phyloP scores from a whole-genome alignment of 92 coral and sea anemone species.

The Parazoanthus swiftii region DNA sequence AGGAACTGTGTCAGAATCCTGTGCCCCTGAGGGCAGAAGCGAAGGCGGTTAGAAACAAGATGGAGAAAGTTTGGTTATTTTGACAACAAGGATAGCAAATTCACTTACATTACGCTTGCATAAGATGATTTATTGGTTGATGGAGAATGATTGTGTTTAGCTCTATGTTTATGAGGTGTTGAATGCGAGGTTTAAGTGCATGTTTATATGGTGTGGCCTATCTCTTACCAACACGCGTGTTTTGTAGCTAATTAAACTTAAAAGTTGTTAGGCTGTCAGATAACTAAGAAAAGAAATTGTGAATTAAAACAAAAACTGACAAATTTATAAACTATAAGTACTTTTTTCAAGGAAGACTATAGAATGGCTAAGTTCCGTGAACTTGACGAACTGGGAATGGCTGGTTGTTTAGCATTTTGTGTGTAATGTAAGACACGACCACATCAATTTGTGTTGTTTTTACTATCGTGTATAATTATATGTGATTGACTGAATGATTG shows the following conservation, averaged over 20 bases:
- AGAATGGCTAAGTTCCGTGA: too few species aligned
- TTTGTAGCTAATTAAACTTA: background rate
- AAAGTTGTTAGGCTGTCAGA: background rate
- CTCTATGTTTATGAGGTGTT: background rate
- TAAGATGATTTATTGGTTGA: background rate
- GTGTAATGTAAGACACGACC: too few species aligned
- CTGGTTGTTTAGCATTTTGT: too few species aligned
- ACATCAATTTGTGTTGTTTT: too few species aligned
- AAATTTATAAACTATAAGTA: too few species aligned
- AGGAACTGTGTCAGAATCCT: constrained; percentile 42
- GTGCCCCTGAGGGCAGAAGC: constrained; percentile 50
- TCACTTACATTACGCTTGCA: background rate
- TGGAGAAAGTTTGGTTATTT: constrained; percentile 25
- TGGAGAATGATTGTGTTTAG: background rate
- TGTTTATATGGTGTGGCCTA: background rate
- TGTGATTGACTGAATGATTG: too few species aligned
- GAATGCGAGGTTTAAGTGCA: background rate
- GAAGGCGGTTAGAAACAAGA: constrained; percentile 40
- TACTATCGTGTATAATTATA: too few species aligned
- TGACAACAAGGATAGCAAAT: background rate
- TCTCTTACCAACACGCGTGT: background rate
- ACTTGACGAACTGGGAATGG: too few species aligned
- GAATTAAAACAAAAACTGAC: too few species aligned
- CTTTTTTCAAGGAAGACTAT: too few species aligned
- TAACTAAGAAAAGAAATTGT: background rate